phyloP scores from a whole-genome alignment of 2,797 vertebrate genomes.

The Momotus momota region DNA sequence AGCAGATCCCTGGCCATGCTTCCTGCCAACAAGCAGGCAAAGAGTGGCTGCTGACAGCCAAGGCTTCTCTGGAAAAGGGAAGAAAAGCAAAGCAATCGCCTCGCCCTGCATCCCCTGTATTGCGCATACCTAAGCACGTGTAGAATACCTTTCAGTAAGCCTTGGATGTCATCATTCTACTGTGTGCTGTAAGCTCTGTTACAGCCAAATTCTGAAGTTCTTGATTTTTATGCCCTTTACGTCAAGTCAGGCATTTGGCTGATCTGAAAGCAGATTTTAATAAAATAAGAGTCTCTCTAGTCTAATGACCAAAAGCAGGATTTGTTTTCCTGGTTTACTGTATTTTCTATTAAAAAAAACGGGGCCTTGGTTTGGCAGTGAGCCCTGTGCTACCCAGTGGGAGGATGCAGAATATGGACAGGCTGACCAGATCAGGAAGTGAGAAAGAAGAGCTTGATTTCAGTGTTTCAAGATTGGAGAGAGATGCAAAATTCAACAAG shows the following conservation, averaged over 20 bases:
- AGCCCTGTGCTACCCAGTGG: not conserved
- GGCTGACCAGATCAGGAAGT: conserved; percentile 19
- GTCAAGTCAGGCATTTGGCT: not conserved
- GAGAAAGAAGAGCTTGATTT: not conserved
- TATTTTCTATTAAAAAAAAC: not conserved
- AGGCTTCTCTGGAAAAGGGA: not conserved
- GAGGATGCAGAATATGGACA: not conserved
- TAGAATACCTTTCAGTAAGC: not conserved
- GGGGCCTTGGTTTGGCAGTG: not conserved
- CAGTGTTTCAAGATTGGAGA: not conserved
- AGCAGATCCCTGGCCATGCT: not conserved
- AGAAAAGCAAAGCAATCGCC: not conserved
- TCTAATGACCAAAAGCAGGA: not conserved
- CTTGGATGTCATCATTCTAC: not conserved
- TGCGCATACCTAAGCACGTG: not conserved
- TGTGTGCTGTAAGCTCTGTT: not conserved
- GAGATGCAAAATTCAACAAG: conserved; percentile 11
- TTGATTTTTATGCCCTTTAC: not conserved
- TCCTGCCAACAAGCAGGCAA: fast-evolving
- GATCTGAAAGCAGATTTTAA: not conserved
- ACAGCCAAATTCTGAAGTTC: not conserved
- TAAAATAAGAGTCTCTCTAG: not conserved
- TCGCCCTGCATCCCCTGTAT: not conserved
- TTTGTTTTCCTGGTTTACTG: not conserved
- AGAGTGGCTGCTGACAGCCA: not conserved